phyloP scores from a whole-genome alignment of 2,113 vertebrate species.

The Furnarius figulus region DNA sequence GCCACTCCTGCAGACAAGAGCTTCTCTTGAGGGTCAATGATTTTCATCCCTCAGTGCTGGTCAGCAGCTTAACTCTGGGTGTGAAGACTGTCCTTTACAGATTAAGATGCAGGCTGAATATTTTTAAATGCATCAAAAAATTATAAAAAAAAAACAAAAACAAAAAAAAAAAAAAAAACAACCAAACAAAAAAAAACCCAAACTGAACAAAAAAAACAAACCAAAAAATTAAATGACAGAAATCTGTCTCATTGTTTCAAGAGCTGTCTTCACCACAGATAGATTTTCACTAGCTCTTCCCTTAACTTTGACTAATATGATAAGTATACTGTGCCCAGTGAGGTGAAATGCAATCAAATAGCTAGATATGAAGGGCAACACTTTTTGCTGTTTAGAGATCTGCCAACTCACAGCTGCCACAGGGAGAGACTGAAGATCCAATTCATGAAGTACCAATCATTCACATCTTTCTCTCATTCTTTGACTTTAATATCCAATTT shows the following conservation, averaged over 20 bases:
- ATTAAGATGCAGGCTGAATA: not conserved
- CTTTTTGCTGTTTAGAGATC: not conserved
- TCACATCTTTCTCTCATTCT: not conserved
- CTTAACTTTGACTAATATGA: not conserved
- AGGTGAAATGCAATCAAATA: not conserved
- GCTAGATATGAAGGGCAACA: not conserved
- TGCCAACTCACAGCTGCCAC: not conserved
- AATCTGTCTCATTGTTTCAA: not conserved
- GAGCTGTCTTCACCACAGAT: rapidly evolving
- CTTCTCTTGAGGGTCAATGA: not conserved
- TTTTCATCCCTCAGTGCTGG: not conserved
- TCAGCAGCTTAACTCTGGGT: not conserved
- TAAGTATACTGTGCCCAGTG: not conserved
- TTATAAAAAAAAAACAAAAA: not conserved
- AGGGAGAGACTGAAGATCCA: not conserved
- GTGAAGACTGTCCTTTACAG: not conserved
- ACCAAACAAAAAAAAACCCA: not conserved
- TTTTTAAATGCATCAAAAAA: not conserved
- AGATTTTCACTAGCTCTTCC: not conserved
- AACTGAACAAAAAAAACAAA: not conserved
- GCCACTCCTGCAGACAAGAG: not conserved
- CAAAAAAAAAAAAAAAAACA: not conserved
- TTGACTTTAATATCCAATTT: not conserved
- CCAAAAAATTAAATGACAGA: not conserved
- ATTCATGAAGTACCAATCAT: not conserved